Evolutionary conservation across 1,140 invertebrate genomes (phyloP).

Genomic region (Nephila pilipes): DNA sequence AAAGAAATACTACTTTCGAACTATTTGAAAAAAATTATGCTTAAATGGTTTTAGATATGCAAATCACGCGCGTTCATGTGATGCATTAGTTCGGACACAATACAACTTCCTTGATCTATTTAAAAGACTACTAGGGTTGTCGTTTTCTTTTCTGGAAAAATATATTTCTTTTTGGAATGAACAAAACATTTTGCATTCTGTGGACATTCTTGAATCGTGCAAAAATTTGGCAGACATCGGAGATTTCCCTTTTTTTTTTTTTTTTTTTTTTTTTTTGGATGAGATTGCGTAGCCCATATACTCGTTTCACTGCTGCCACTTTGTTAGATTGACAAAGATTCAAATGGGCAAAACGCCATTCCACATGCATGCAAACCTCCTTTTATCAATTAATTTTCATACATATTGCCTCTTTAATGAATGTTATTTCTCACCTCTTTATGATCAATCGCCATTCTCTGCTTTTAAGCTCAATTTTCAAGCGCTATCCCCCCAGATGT

Average conservation of each 20-base stretch:
- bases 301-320: neutral
- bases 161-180: neutral
- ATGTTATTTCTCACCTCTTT: slow-evolving; percentile 31
- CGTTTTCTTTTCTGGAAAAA: no score
- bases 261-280: neutral
- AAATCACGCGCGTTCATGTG: neutral
- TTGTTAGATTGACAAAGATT: neutral
- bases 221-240: neutral
- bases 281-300: neutral
- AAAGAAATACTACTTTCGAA: no score
- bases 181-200: neutral
- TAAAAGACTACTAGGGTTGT: no score
- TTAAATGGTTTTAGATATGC: neutral
- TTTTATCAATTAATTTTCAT: slow-evolving; percentile 40
- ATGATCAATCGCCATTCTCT: neutral
- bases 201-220: neutral
- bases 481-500: neutral
- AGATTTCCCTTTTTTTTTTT: neutral
- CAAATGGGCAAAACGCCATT: slow-evolving; percentile 49
- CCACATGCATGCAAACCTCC: neutral
- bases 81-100: neutral
- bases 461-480: neutral
- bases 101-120: neutral
- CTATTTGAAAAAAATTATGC: no score
- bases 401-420: slow-evolving; percentile 31